phyloP scores from a whole-genome alignment of 2,888 invertebrate species.

The Aphodius sticticus region DNA sequence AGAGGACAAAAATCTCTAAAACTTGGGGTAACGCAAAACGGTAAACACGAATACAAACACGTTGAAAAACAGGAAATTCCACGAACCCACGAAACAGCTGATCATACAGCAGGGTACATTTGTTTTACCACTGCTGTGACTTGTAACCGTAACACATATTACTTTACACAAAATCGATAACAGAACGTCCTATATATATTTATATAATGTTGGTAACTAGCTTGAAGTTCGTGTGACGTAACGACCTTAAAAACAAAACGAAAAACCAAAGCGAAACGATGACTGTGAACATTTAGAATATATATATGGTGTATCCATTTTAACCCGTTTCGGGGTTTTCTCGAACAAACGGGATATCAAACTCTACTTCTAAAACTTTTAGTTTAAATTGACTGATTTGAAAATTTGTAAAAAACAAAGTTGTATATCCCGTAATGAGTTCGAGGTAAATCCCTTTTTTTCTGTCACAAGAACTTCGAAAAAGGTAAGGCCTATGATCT shows the following conservation, averaged over 20 bases:
- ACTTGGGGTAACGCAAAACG: not conserved
- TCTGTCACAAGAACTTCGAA: not conserved
- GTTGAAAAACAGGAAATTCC: not conserved
- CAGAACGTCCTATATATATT: conserved; percentile 13
- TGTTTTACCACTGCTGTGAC: not conserved
- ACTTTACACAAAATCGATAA: conserved; percentile 38
- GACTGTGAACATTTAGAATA: not conserved
- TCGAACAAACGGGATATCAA: too few species aligned
- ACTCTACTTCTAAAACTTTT: too few species aligned
- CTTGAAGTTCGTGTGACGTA: not conserved
- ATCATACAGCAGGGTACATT: not conserved
- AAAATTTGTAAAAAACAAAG: too few species aligned
- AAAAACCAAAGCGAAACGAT: not conserved
- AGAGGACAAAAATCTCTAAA: conserved; percentile 45
- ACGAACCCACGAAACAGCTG: too few species aligned
- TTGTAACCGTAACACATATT: conserved; percentile 40
- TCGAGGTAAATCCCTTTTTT: not conserved
- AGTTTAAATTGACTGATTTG: too few species aligned
- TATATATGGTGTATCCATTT: not conserved
- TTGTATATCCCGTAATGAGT: not conserved
- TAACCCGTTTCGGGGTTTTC: not conserved
- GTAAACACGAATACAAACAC: conserved; percentile 5
- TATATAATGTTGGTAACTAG: not conserved
- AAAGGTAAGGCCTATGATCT: not conserved
- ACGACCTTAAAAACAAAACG: not conserved